These are phyloP conservation scores for Thamnaconus septentrionalis DNA, from an alignment of 2,113 vertebrate species.

Conservation along the genomic window DNA sequence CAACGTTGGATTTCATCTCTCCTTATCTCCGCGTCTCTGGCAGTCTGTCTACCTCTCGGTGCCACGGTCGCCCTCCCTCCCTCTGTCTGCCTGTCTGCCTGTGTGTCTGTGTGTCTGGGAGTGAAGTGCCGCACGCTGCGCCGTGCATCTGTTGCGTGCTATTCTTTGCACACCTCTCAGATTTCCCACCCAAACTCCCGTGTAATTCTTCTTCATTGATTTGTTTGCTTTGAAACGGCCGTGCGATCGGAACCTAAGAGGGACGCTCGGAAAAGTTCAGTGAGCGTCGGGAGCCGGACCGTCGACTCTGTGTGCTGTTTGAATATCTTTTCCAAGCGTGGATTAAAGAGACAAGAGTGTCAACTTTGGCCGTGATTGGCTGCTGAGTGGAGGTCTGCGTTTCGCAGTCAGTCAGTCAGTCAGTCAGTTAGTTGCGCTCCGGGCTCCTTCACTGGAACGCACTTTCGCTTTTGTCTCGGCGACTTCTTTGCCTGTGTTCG, in stretches of 20 bases:
- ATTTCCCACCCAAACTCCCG: slow-evolving; percentile 43
- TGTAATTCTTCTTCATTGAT: slow-evolving; percentile 33
- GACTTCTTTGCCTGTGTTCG: slow-evolving; percentile 18
- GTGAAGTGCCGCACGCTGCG: slow-evolving; percentile 55
- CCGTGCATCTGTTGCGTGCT: slow-evolving; percentile 73
- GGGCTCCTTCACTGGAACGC: slow-evolving; percentile 37
- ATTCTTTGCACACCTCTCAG: slow-evolving; percentile 49
- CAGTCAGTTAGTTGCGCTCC: slow-evolving; percentile 7
- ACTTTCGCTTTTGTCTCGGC: slow-evolving; percentile 49
- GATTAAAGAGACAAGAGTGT: slow-evolving; percentile 20
- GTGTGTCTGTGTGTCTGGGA: slow-evolving; percentile 16
- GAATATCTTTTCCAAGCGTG: background rate
- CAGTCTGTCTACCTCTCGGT: slow-evolving; percentile 46
- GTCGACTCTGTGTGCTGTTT: background rate
- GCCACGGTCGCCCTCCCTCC: slow-evolving; percentile 46
- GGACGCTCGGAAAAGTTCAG: too few relatives aligned
- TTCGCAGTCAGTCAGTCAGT: background rate
- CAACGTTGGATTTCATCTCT: slow-evolving; percentile 39
- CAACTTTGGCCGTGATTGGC: slow-evolving; percentile 38
- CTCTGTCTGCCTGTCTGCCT: slow-evolving; percentile 22
- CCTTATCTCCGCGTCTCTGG: slow-evolving; percentile 45
- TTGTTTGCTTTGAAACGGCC: background rate
- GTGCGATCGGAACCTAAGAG: too few relatives aligned
- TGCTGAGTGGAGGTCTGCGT: slow-evolving; percentile 38
- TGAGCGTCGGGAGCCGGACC: too few relatives aligned